Base-by-base conservation (phyloP, 2,113 vertebrate species). In the Setophaga petechia region DNA sequence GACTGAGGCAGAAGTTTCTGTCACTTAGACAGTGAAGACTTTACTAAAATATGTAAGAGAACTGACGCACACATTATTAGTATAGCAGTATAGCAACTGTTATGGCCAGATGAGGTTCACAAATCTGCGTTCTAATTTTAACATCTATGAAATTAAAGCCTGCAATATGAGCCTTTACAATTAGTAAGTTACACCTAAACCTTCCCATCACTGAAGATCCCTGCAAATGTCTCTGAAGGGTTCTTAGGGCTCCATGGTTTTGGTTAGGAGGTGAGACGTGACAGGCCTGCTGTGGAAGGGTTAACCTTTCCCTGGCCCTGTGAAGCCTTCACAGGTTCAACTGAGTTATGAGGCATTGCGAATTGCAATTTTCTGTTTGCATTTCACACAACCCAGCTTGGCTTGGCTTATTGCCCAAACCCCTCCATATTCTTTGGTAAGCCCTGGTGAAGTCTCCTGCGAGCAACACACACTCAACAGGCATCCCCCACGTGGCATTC, bases 321-420 rank as follows among this genome's bases (percentile, higher is more conserved):
- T 24, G 74, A 83, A 95, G 72, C 41, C 59, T 67, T 63, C 35
- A 28, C 51, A 88, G 67, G 75, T 90, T 58, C 86, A 37, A 54
- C 1, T 58, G 93, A 93, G 37, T 93, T 95, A 81, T 1, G 37
- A 94, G 67, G 47, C 87, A 91, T 5, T n/a, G 75, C 4, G 0
- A 94, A 91, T 55, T 69, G 78, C 62, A 81, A 27, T 84, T 87
- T 81, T 90, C 52, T 90, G 33, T 86, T 82, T 87, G 84, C 0
- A 0, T 88, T 93, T 94, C 49, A 24, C 37, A 59, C 47, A 76
- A 4, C n/a, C 63, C 78, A 61, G 84, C 82, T 31, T 66, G 68
- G 78, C 51, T 83, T 95, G 94, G 94, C 84, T 59, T 31, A 19
- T 16, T 83, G 82, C 90, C 93, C 92, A 96, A 94, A 80, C 11